These are phyloP conservation scores for Oreotrochilus melanogaster DNA, from an alignment of 2,113 vertebrate genomes.

Conservation along the genomic window DNA sequence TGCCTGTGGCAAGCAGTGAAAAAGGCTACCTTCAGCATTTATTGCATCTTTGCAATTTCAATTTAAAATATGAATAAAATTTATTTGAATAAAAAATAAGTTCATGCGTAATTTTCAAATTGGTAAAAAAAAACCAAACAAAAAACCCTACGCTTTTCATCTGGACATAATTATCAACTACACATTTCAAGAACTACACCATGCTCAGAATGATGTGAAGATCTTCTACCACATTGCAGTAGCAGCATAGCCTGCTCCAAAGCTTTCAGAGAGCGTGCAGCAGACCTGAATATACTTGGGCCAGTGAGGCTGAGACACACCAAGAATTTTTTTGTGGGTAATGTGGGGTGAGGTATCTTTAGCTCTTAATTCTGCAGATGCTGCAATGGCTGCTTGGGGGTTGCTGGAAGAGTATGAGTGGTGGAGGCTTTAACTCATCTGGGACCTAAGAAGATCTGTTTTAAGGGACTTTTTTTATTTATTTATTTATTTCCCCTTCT, in stretches of 20 bases:
- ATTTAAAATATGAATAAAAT: no score
- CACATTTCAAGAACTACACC: not conserved
- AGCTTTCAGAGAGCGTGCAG: not conserved
- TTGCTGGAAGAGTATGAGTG: not conserved
- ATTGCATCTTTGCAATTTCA: not conserved
- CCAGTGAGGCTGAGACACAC: not conserved
- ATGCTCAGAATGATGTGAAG: not conserved
- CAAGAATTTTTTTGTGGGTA: not conserved
- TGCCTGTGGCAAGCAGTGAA: not conserved
- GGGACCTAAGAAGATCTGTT: not conserved
- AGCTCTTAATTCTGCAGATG: not conserved
- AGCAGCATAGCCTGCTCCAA: not conserved
- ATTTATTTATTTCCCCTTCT: fast-evolving
- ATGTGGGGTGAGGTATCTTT: not conserved
- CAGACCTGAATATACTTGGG: not conserved
- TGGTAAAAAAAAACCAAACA: not conserved
- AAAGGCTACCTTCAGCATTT: not conserved
- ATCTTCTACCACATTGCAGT: not conserved
- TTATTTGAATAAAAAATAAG: not conserved
- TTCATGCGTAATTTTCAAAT: not conserved
- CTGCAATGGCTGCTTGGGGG: not conserved
- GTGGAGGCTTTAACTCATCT: not conserved
- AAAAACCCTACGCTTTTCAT: not conserved
- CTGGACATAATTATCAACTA: not conserved
- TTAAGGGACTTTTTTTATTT: not conserved